Evolutionary conservation across 2,888 invertebrate species (phyloP).

Genomic region (Latrodectus elegans): DNA sequence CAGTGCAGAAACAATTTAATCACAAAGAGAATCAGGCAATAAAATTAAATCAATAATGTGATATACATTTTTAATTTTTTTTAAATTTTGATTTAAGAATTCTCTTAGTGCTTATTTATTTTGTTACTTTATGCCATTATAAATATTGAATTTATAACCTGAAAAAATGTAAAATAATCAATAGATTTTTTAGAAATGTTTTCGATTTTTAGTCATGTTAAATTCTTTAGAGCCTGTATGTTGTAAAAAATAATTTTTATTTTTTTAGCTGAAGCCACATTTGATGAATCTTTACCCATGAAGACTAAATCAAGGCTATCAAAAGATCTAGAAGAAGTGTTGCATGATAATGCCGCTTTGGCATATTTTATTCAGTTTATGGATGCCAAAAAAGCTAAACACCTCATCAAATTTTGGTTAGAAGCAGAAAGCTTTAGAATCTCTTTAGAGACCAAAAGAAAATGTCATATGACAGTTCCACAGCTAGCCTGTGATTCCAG

Average conservation of each 20-base stretch:
- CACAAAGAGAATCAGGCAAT: too few species aligned
- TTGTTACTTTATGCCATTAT: too few species aligned
- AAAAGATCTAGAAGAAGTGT: slow-evolving; percentile 84
- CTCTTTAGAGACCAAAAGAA: slow-evolving; percentile 41
- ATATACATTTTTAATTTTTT: too few species aligned
- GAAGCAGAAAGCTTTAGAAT: slow-evolving; percentile 76
- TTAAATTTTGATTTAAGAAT: too few species aligned
- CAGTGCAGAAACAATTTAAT: too few species aligned
- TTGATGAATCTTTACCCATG: slow-evolving; percentile 65
- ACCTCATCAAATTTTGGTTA: slow-evolving; percentile 77
- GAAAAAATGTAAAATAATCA: too few species aligned
- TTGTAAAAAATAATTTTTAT: not conserved
- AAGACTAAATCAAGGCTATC: slow-evolving; percentile 78
- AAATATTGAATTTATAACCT: too few species aligned
- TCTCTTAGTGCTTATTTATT: too few species aligned
- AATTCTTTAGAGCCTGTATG: too few species aligned
- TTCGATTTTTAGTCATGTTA: too few species aligned
- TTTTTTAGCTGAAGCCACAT: slow-evolving; percentile 70
- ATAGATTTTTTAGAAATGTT: too few species aligned
- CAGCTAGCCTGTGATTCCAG: not conserved
- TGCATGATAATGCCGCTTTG: slow-evolving; percentile 86
- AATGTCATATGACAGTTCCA: not conserved
- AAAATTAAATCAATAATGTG: too few species aligned
- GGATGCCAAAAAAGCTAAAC: slow-evolving; percentile 80
- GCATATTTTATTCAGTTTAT: slow-evolving; percentile 90